These are phyloP conservation scores for Collichthys lucidus DNA, from an alignment of 2,113 vertebrate species.

Conservation along the genomic window DNA sequence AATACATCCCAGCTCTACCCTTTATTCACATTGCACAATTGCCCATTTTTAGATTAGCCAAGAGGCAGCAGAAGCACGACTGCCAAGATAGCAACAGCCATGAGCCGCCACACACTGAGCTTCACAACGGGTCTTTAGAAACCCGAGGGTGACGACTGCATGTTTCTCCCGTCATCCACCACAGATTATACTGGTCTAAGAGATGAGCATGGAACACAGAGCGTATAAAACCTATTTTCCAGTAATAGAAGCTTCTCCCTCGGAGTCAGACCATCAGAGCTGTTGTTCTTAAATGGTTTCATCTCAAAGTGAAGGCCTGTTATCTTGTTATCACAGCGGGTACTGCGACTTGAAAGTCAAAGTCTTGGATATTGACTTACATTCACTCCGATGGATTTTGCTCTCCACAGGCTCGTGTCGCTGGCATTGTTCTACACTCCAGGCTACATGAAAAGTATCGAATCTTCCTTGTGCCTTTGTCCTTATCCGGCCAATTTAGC, in stretches of 20 bases:
- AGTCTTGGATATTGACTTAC: constrained; percentile 12
- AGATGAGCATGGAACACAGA: not conserved
- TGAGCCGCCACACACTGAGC: no score
- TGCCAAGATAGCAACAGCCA: no score
- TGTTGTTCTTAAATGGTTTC: not conserved
- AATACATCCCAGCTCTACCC: no score
- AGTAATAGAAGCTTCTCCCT: not conserved
- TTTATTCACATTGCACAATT: no score
- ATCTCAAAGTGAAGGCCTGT: not conserved
- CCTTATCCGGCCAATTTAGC: constrained; percentile 57
- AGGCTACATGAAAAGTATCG: constrained; percentile 53
- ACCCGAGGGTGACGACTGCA: no score
- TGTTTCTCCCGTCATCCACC: no score
- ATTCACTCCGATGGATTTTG: constrained; percentile 5
- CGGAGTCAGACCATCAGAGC: not conserved
- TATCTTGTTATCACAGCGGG: not conserved
- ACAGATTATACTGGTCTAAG: no score
- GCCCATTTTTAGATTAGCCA: no score
- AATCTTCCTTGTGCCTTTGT: constrained; percentile 47
- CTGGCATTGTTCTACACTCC: constrained; percentile 31
- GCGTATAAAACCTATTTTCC: not conserved
- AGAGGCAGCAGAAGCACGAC: no score
- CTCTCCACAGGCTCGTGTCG: constrained; percentile 3
- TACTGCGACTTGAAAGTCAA: not conserved
- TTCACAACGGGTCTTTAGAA: no score